A percentile compares a stretch with the other conserved stretches of the same genome.
These are phyloP conservation scores for Eonycteris spelaea DNA, from an alignment of 2,113 vertebrate species.

Conservation along the genomic window DNA sequence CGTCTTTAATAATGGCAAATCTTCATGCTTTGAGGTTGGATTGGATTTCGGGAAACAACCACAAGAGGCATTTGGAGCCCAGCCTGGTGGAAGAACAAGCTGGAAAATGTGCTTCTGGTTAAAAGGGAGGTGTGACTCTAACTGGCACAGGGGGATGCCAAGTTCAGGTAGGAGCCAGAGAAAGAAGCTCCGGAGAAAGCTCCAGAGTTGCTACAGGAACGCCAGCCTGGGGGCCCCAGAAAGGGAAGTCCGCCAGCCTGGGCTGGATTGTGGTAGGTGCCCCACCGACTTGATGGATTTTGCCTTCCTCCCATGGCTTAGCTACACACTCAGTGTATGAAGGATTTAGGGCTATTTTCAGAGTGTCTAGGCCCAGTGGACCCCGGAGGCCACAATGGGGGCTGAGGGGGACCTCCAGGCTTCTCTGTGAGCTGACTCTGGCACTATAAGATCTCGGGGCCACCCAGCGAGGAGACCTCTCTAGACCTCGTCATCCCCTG, in stretches of 20 bases:
- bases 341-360: background rate
- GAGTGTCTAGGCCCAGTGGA: background rate
- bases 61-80: slow-evolving; percentile 74
- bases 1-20: slow-evolving; percentile 77
- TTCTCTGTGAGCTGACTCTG: background rate
- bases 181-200: slow-evolving; percentile 41
- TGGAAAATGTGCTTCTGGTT: slow-evolving; percentile 74
- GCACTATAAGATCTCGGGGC: background rate
- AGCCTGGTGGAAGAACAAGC: slow-evolving; percentile 69
- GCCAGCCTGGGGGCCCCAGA: background rate
- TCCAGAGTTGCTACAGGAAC: background rate
- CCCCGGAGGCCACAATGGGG: background rate
- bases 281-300: background rate
- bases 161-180: slow-evolving; percentile 70
- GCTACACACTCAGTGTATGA: background rate
- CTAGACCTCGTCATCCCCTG: background rate
- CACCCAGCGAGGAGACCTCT: background rate
- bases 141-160: slow-evolving; percentile 53
- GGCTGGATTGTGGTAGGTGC: background rate
- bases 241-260: background rate
- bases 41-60: slow-evolving; percentile 77
- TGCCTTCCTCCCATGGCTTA: background rate
- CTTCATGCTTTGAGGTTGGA: slow-evolving; percentile 77
- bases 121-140: slow-evolving; percentile 56
- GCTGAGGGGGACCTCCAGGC: rapidly evolving